Evolutionary conservation across 2,888 invertebrate species (phyloP), one percentile per base, ranked within the genome.

Genomic region (Anorthoa munda): DNA sequence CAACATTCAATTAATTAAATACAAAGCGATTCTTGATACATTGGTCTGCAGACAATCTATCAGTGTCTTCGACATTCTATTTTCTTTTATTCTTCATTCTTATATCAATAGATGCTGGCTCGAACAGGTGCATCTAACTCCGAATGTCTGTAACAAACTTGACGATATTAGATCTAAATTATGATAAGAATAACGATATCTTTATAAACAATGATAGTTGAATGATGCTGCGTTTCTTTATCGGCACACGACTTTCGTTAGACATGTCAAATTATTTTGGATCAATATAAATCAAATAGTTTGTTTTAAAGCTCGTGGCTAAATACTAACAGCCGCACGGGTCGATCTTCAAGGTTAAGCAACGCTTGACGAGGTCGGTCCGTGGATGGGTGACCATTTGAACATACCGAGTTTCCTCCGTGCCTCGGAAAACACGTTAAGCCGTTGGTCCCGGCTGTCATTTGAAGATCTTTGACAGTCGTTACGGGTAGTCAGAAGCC

Each of bases 201-300:
- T 55, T 48, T 15, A 26, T 48, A 53, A 13, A 77, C 48, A 70
- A 55, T 69, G 23, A 18, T 45, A 26, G 18, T 50, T 45, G 13
- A 4, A 78, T 70, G 70, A 61, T 17, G 21, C 66, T 75, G 83
- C 86, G 76, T 83, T 81, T 86, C 18, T 84, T 55, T 21, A 26
- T 45, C 81, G 75, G 84, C 87, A 84, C 86, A 86, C 81, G 73
- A 88, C 31, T 39, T 17, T 48, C n/a, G 85, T 87, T 88, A 75
- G 82, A 76, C 71, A 74, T 86, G 89, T 89, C 87, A 89, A 88
- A 88, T 90, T 91, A 89, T 92, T 92, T 91, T 89, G 91, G 17
- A 45, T 59, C 13, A 59, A 39, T 23, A 13, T 31, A 66, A 63
- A 46, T 66, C 26, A 61, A 59, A 45, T 18, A 13, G 18, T 56